Base-by-base conservation (phyloP, 1,140 invertebrate genomes). In the Solen grandis region DNA sequence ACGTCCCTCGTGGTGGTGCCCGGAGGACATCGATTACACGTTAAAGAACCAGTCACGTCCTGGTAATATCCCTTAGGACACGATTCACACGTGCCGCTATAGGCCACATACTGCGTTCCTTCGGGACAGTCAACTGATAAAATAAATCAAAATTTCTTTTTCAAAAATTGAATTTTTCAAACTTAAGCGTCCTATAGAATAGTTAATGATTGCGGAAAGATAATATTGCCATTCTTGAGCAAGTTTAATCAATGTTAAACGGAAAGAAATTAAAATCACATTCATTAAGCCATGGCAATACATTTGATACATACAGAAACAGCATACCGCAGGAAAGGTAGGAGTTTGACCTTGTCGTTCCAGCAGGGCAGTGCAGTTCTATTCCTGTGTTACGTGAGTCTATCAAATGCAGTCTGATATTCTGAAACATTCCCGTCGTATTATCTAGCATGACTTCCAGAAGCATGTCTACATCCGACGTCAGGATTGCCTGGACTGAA, bases 51-150 rank as follows among this genome's bases (percentile, higher is more conserved):
- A 1, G 22, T 59, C 63, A 50, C 29, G 27, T 60, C 72, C 46
- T 75, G 72, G 31, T 14, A 75, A 8, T 19, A 27, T 1, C 72
- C 59, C 35, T 75, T 75, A 10, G 33, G 0, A 75, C 72, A 75
- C 5, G 25, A n/a, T 19, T 60, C 41, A 52, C 72, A 75, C 10
- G 16, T 29, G 2, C 16, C n/a, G 2, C 31, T 5, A 4, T 25
- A 16, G 5, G 5, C 19, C 1, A 27, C 13, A 50, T 46, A 75
- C 16, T 41, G 63, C 5, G 72, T 50, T 0, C 72, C 72, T 29
- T 60, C 55, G 1, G 72, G 72, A 52, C 72, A 75, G 31, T 63
- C 59, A 63, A 75, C 72, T 75, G 29, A 46, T 62, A 62, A 62
- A 38, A 57, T 50, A n/a, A n/a, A 10, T 50, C n/a, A n/a, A 50